Evolutionary conservation across 2,113 vertebrate species (phyloP).

Genomic region (Tragelaphus strepsiceros): DNA sequence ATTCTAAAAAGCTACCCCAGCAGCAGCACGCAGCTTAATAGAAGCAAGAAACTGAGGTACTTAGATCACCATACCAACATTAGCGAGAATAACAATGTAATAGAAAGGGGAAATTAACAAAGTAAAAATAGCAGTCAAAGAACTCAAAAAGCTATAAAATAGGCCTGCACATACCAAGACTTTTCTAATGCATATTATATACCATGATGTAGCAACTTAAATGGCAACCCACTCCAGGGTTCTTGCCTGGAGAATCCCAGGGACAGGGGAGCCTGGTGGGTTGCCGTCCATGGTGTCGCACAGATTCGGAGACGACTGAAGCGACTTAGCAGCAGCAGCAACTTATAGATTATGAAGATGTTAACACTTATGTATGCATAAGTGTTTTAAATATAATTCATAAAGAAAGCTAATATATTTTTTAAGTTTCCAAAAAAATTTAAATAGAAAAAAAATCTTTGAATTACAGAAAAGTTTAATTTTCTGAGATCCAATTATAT

Average conservation of each 20-base stretch:
- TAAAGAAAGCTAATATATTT: background rate
- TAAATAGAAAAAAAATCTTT: background rate
- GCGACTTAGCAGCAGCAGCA: no score
- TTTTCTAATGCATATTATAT: background rate
- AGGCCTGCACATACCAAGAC: background rate
- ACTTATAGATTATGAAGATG: background rate
- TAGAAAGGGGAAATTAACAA: background rate
- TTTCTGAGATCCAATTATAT: conserved; percentile 25
- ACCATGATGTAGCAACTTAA: background rate
- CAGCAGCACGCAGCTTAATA: background rate
- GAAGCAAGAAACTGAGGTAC: background rate
- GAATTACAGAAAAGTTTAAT: background rate
- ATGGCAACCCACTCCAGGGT: no score
- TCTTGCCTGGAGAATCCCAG: no score
- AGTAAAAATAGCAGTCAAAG: background rate
- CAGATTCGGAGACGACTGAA: no score
- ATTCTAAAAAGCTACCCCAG: background rate
- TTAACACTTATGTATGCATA: background rate
- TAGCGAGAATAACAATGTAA: conserved; percentile 3
- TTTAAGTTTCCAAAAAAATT: background rate
- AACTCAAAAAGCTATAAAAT: conserved; percentile 8
- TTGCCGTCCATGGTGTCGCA: no score
- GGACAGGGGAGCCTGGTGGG: no score
- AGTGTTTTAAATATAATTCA: background rate
- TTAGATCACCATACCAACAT: background rate